These are phyloP conservation scores for Calcarius lapponicus DNA, from an alignment of 2,797 vertebrate genomes.

Conservation along the genomic window DNA sequence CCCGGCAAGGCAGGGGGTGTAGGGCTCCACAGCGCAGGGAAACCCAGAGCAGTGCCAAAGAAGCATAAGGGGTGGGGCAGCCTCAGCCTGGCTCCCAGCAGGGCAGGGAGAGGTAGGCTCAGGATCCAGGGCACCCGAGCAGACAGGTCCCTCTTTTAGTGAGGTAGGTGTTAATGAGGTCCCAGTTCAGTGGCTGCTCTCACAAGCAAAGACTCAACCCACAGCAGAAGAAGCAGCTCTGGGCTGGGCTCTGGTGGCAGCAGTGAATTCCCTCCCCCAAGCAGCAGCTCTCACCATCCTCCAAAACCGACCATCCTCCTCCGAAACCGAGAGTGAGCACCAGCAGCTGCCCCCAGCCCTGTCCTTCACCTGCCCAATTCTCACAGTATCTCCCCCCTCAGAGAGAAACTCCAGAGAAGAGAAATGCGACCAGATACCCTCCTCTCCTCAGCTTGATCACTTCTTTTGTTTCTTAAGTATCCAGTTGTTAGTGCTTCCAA, in stretches of 20 bases:
- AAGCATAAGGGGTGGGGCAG: neutral
- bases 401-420: neutral
- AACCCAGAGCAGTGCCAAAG: neutral
- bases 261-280: neutral
- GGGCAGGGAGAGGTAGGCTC: neutral
- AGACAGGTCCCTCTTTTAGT: neutral
- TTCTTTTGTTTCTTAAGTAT: neutral
- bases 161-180: neutral
- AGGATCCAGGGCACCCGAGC: neutral
- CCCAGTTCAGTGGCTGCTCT: neutral
- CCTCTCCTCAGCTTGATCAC: neutral
- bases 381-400: rapidly evolving
- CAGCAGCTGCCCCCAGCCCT: neutral
- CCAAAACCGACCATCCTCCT: neutral
- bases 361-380: neutral
- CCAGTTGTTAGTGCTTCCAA: neutral
- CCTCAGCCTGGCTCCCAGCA: rapidly evolving
- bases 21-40: neutral
- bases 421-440: neutral
- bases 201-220: neutral
- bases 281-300: neutral
- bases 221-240: neutral
- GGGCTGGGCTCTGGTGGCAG: neutral
- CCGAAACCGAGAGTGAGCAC: neutral
- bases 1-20: neutral